These are phyloP conservation scores for Orthonevra nobilis DNA, from an alignment of 2,888 invertebrate genomes.

Conservation along the genomic window DNA sequence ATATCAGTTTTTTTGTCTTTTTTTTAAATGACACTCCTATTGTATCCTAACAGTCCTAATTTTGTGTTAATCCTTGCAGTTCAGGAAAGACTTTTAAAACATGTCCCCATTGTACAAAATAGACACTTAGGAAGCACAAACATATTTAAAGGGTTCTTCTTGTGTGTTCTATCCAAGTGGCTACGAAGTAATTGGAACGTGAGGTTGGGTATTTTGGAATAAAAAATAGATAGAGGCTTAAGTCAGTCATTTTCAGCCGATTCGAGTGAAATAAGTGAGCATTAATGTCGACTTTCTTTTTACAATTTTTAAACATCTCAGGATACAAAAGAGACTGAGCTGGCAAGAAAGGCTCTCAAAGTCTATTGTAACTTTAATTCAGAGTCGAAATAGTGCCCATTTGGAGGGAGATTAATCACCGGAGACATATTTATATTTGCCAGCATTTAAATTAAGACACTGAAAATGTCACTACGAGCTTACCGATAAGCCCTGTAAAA, in stretches of 20 bases:
- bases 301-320: too few species aligned
- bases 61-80: slow-evolving; percentile 35
- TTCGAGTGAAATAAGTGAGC: too few species aligned
- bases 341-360: too few species aligned
- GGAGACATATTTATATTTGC: too few species aligned
- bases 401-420: too few species aligned
- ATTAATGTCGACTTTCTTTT: too few species aligned
- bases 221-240: slow-evolving; percentile 8
- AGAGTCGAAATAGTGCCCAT: too few species aligned
- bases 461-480: too few species aligned
- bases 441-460: too few species aligned
- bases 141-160: slow-evolving; percentile 19
- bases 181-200: slow-evolving; percentile 37
- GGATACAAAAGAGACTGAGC: too few species aligned
- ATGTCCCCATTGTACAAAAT: slow-evolving; percentile 1
- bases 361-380: too few species aligned
- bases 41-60: slow-evolving; percentile 42
- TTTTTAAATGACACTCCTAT: slow-evolving; percentile 34
- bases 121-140: slow-evolving; percentile 5
- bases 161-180: slow-evolving; percentile 32
- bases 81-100: slow-evolving; percentile 36
- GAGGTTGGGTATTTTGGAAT: slow-evolving; percentile 17
- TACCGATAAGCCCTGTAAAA: too few species aligned
- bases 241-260: slow-evolving; percentile 29
- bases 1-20: slow-evolving; percentile 33